phyloP scores from a whole-genome alignment of 2,797 vertebrate species.

The Eleutherodactylus coqui region DNA sequence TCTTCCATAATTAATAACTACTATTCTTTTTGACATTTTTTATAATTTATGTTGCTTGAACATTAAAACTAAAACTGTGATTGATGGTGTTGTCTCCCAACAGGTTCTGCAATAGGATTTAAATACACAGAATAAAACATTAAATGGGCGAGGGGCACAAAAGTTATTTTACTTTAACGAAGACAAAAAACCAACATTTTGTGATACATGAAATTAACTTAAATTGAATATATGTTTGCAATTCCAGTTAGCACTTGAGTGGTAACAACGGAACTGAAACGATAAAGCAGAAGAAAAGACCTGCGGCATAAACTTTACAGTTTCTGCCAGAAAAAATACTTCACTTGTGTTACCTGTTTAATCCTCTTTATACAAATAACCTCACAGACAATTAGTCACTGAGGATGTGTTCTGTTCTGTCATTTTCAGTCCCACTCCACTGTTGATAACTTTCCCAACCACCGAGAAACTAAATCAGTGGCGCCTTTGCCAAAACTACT shows the following conservation, averaged over 20 bases:
- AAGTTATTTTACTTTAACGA: neutral
- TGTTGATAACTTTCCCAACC: neutral
- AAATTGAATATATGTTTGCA: constrained; percentile 24
- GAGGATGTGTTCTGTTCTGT: constrained; percentile 45
- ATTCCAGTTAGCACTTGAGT: constrained; percentile 25
- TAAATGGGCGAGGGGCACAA: neutral
- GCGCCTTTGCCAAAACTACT: neutral
- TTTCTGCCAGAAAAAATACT: constrained; percentile 52
- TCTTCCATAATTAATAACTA: neutral
- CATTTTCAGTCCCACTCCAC: constrained; percentile 15
- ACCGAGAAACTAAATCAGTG: neutral
- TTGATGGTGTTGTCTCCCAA: no score
- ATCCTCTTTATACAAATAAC: constrained; percentile 55
- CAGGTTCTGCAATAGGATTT: neutral
- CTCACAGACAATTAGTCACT: constrained; percentile 58
- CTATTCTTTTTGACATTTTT: neutral
- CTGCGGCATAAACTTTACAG: constrained; percentile 26
- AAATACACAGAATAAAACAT: no score
- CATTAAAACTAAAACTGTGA: neutral
- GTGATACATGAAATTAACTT: neutral
- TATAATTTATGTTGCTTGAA: neutral
- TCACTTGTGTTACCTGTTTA: constrained; percentile 38
- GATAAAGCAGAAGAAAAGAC: constrained; percentile 43
- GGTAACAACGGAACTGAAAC: constrained; percentile 34
- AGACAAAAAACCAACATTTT: neutral